Evolutionary conservation across 1,140 invertebrate species (phyloP), one percentile per base, ranked within the genome.

Genomic region (Wasmannia auropunctata): DNA sequence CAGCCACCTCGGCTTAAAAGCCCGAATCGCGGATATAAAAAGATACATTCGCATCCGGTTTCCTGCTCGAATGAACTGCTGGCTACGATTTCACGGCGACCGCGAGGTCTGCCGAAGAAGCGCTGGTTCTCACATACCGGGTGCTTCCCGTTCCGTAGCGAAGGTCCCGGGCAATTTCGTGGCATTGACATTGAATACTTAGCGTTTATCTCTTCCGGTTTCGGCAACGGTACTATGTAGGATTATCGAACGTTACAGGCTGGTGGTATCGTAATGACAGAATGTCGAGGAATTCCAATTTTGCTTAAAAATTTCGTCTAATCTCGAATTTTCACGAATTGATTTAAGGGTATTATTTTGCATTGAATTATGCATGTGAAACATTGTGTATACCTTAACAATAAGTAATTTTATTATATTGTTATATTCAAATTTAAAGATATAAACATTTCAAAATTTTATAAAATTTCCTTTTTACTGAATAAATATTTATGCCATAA

Each of bases 161-260:
- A 88, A 87, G 90, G 86, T 91, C 90, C 79, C 85, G 81, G 63
- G 91, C 86, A 92, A 92, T 93, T 93, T 92, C 77, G 91, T 92
- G 91, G 92, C 92, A 91, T 91, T 92, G 91, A 92, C 92, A 93
- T 88, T 80, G 77, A 90, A 86, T 75, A 85, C 85, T 79, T 58
- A 22, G 60, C 56, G 81, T 67, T 81, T 49, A 58, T 56, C 34
- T 85, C 79, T 91, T 92, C 89, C 89, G 89, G 87, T 80, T 83
- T 86, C 25, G 28, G n/a, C 86, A 88, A 89, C 89, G 87, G 86
- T 91, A 91, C 72, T 84, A n/a, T n/a, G 51, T n/a, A 56, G 51
- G 79, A 77, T 91, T 91, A 85, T 88, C 65, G 85, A 85, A 87
- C 56, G 83, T 86, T n/a, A 67, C 34, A 63, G 7, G 51, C 3